A percentile compares a stretch with the other conserved stretches of the same genome.
These are phyloP conservation scores for Conger conger DNA, from an alignment of 2,113 vertebrate species.

Conservation along the genomic window DNA sequence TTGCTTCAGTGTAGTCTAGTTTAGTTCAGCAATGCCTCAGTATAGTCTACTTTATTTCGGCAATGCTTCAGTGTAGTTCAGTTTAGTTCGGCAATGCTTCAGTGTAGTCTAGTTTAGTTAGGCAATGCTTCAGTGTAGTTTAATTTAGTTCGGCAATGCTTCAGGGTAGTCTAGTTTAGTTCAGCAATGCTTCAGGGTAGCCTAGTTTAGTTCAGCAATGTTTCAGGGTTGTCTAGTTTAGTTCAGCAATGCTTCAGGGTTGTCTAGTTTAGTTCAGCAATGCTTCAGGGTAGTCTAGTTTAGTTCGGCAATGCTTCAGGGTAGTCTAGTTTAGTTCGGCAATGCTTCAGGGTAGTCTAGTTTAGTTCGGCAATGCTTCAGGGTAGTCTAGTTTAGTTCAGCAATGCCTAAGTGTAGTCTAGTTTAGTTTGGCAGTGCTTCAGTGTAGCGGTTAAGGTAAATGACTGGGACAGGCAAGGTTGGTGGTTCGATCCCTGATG, in stretches of 20 bases:
- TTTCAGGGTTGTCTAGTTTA: not conserved
- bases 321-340: no score
- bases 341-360: no score
- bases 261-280: not conserved
- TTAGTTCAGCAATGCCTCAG: not conserved
- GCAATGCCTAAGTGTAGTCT: no score
- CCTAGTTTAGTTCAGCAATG: not conserved
- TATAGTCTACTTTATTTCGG: not conserved
- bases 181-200: not conserved
- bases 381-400: not conserved
- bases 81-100: not conserved
- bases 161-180: not conserved
- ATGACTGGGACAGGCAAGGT: no score
- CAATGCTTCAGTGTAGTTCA: not conserved
- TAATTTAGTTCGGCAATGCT: not conserved
- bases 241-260: not conserved
- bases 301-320: no score
- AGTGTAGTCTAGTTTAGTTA: not conserved
- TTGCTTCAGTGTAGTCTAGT: not conserved
- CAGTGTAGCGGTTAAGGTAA: no score
- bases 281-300: not conserved
- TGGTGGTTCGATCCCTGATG: no score
- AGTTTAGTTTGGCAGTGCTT: no score
- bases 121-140: not conserved
- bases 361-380: no score